Conservation (phyloP, 2,888 invertebrate species). For the Vanessa cardui region DNA sequence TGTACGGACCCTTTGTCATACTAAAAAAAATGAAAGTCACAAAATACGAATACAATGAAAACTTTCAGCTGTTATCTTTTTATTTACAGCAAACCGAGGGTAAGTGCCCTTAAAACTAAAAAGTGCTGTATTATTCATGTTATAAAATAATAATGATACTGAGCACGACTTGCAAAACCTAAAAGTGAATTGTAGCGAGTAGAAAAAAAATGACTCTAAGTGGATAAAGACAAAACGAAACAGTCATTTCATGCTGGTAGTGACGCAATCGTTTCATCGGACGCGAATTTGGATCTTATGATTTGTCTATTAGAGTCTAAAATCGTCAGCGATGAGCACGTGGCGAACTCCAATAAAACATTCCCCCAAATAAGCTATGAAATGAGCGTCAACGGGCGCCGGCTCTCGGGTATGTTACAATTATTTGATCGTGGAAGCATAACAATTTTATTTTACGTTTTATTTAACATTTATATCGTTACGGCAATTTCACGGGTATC, state of each 20-base stretch:
- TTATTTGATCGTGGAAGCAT: conserved; percentile 83
- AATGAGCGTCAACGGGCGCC: conserved; percentile 78
- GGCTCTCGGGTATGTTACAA: conserved; percentile 63
- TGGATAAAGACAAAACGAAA: conserved; percentile 82
- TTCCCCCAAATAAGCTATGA: conserved; percentile 82
- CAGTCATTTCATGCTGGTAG: conserved; percentile 80
- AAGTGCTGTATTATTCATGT: conserved; percentile 56
- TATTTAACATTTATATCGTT: conserved; percentile 83
- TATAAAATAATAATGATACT: conserved; percentile 67
- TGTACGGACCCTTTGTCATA: background rate
- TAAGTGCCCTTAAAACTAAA: conserved; percentile 43
- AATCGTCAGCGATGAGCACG: conserved; percentile 61
- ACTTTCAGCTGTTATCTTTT: conserved; percentile 20
- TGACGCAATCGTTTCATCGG: conserved; percentile 59
- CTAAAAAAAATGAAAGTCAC: background rate
- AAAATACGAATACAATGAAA: conserved; percentile 9
- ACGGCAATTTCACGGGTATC: conserved; percentile 83
- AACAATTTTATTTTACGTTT: conserved; percentile 83
- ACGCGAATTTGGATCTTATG: conserved; percentile 55
- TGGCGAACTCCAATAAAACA: conserved; percentile 81
- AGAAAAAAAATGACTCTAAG: conserved; percentile 80
- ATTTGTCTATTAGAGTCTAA: conserved; percentile 54
- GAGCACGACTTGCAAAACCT: conserved; percentile 70
- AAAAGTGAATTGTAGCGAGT: conserved; percentile 82
- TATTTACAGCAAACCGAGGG: conserved; percentile 14